Percentiles rank a stretch among this genome's conserved stretches.
Evolutionary conservation across 2,113 vertebrate species (phyloP).

Genomic region (Antidorcas marsupialis): DNA sequence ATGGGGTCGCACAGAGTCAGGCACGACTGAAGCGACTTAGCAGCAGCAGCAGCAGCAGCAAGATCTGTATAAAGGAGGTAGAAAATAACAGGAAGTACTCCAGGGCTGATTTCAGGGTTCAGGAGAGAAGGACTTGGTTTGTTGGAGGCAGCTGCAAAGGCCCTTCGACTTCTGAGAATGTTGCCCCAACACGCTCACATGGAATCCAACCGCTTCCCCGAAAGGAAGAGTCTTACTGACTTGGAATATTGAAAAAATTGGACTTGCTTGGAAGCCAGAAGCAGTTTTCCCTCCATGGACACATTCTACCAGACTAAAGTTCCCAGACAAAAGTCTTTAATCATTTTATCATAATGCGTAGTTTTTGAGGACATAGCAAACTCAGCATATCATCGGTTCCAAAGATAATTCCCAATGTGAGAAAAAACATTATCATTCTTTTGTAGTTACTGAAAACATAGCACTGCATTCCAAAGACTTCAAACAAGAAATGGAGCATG

Average conservation of each 20-base stretch:
- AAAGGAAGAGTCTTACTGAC: not conserved
- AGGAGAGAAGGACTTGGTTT: not conserved
- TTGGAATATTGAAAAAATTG: not conserved
- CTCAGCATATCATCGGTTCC: not conserved
- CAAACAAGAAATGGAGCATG: not conserved
- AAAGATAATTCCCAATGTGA: constrained; percentile 6
- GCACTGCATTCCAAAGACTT: not conserved
- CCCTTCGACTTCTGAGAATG: not conserved
- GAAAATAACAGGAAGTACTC: not conserved
- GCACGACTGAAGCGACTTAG: too few relatives aligned
- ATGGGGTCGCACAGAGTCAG: too few relatives aligned
- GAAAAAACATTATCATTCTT: not conserved
- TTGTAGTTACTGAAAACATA: not conserved
- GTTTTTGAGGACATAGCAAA: constrained; percentile 10
- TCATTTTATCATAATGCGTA: not conserved
- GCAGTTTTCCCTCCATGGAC: not conserved
- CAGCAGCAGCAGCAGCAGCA: not conserved
- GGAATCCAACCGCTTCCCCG: not conserved
- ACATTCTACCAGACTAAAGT: not conserved
- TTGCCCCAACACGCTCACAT: not conserved
- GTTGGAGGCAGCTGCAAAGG: not conserved
- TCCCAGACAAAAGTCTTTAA: not conserved
- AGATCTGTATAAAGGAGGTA: not conserved
- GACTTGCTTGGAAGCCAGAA: not conserved
- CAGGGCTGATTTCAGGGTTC: not conserved